These are phyloP conservation scores for Acanthopagrus latus DNA, from an alignment of 2,797 vertebrate species.

Conservation along the genomic window DNA sequence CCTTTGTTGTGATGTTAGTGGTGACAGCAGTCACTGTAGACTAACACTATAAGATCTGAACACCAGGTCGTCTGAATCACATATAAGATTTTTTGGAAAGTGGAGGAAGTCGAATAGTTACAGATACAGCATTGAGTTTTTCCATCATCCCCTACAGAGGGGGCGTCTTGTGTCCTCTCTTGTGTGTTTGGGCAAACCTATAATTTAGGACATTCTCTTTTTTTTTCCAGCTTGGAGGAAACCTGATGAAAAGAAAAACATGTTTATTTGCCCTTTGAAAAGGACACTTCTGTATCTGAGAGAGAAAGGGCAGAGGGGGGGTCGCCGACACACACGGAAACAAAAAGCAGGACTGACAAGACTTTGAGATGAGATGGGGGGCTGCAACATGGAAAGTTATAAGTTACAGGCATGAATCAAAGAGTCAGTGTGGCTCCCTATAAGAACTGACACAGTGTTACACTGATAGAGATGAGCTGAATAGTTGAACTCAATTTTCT, in stretches of 20 bases:
- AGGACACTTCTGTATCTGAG: constrained; percentile 36
- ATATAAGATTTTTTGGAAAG: constrained; percentile 15
- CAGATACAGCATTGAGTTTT: not conserved
- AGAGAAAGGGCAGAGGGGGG: constrained; percentile 4
- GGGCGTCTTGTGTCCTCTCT: not conserved
- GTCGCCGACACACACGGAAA: not conserved
- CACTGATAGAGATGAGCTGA: not conserved
- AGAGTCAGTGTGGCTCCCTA: not conserved
- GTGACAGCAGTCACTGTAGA: constrained; percentile 18
- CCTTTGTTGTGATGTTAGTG: constrained; percentile 19
- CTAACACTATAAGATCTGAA: constrained; percentile 30
- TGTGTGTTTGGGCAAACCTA: constrained; percentile 4
- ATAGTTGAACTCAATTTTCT: not conserved
- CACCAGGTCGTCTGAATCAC: constrained; percentile 14
- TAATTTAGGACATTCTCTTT: not conserved
- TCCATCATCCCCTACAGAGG: not conserved
- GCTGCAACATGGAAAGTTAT: not conserved
- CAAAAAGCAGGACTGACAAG: not conserved
- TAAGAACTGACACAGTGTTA: not conserved
- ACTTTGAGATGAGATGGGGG: not conserved
- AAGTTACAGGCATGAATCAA: constrained; percentile 8
- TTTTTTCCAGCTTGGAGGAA: constrained; percentile 7
- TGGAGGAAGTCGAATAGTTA: not conserved
- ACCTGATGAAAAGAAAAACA: not conserved
- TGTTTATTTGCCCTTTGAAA: constrained; percentile 31